Evolutionary conservation across 1,140 invertebrate species (phyloP), one percentile per base, ranked within the genome.

Genomic region (Pseudomyrmex dendroicus): DNA sequence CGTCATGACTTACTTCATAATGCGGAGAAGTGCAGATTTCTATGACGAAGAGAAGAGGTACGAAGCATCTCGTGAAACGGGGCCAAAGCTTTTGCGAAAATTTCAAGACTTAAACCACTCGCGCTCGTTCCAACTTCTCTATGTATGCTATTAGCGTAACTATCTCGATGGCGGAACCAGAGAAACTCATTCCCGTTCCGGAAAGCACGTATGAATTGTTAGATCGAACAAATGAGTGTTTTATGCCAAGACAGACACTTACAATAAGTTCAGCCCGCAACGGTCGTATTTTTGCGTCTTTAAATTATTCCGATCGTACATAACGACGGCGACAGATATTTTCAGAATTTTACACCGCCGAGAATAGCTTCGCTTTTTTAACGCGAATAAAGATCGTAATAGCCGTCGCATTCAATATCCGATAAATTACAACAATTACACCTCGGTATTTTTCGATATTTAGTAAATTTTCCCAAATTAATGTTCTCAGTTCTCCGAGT

Each of bases 81-180:
- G 50, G 85, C 61, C 68, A 87, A 84, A 77, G 68, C 54, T 62
- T 66, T 50, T 13, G 46, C 62, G 62, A 64, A 86, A 73, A 73
- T 84, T 78, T 67, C 73, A 57, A 56, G 67, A 72, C 48, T 72
- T 50, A 59, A 72, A 62, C 46, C 68, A 70, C 25, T 70, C 61
- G 56, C 66, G 57, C 54, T 86, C 57, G 44, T 52, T 77, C 46
- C 46, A 63, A 46, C 44, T 50, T 68, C 12, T 22, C 67, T 67
- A 62, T 62, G 59, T 44, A 35, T n/a, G 62, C 56, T 72, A 66
- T 48, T 82, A 68, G 44, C 74, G 20, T 78, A 48, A n/a, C 64
- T 15, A 46, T 77, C 25, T n/a, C 61, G 17, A 77, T 48, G 20
- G 46, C 35, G 2, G 13, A 2, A 22, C 52, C 15, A 15, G 48